Percentiles rank a stretch among this genome's conserved stretches.
These are phyloP conservation scores for Cheilosia pagana DNA, from an alignment of 2,888 invertebrate species.

Conservation along the genomic window DNA sequence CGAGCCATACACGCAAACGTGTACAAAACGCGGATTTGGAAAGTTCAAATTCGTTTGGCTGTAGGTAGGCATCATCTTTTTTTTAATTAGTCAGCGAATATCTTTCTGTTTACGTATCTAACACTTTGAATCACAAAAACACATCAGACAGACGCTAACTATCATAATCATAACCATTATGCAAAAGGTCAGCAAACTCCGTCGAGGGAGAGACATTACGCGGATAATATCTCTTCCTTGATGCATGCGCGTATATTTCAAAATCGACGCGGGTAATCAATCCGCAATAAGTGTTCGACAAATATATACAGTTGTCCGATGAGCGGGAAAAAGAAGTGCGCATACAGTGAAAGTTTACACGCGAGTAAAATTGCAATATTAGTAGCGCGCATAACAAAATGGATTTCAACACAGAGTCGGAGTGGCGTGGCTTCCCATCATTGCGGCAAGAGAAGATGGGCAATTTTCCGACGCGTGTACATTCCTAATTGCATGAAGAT, in stretches of 20 bases:
- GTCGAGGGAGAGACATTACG: slow-evolving; percentile 35
- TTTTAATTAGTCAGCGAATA: slow-evolving; percentile 21
- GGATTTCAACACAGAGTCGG: slow-evolving; percentile 11
- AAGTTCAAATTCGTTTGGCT: slow-evolving; percentile 22
- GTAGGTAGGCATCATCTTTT: slow-evolving; percentile 5
- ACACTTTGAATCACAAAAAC: not conserved
- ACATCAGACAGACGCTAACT: not conserved
- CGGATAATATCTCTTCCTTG: slow-evolving; percentile 38
- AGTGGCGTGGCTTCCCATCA: slow-evolving; percentile 8
- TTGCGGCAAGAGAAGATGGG: not conserved
- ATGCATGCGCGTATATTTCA: slow-evolving; percentile 30
- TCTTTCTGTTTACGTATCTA: slow-evolving; percentile 2
- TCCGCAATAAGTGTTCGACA: slow-evolving; percentile 45
- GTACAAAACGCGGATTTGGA: slow-evolving; percentile 20
- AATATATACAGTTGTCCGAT: slow-evolving; percentile 35
- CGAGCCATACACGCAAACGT: not conserved
- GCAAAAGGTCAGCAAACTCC: slow-evolving; percentile 54
- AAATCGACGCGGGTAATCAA: slow-evolving; percentile 45
- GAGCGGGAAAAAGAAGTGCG: slow-evolving; percentile 12
- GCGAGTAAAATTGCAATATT: slow-evolving; percentile 20
- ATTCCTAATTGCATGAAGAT: slow-evolving; percentile 29
- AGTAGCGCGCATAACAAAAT: slow-evolving; percentile 30
- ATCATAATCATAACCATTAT: slow-evolving; percentile 31
- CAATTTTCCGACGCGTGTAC: slow-evolving; percentile 15
- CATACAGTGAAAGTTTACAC: slow-evolving; percentile 48